phyloP scores from a whole-genome alignment of 1,140 invertebrate species.

The Philotrypesis tridentata region DNA sequence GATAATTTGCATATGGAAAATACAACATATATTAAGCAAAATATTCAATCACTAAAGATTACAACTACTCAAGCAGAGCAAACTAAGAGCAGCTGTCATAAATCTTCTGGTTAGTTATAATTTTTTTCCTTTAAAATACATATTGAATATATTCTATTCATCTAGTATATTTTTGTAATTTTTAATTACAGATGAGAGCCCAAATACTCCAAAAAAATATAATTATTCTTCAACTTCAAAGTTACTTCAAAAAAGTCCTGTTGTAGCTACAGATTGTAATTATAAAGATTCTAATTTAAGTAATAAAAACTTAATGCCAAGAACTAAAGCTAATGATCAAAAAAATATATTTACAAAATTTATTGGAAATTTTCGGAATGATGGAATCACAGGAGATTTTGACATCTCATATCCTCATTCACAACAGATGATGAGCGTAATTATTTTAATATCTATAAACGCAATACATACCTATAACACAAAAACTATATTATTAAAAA shows the following conservation, averaged over 20 bases:
- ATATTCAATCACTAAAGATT: neutral
- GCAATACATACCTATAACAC: neutral
- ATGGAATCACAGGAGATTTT: slow-evolving; percentile 86
- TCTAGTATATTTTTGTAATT: neutral
- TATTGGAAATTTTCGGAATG: slow-evolving; percentile 82
- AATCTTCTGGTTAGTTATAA: neutral
- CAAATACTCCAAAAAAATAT: neutral
- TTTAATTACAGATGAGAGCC: neutral
- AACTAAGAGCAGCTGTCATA: neutral
- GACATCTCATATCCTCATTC: slow-evolving; percentile 83
- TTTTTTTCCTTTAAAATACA: neutral
- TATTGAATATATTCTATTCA: neutral
- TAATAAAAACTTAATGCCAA: too few relatives aligned
- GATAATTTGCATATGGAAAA: neutral
- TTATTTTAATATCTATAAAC: slow-evolving; percentile 34
- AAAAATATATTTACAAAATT: slow-evolving; percentile 72
- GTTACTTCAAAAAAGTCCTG: neutral
- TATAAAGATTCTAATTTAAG: too few relatives aligned
- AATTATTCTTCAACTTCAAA: neutral
- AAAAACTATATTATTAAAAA: neutral
- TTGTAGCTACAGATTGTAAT: too few relatives aligned
- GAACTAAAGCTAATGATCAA: slow-evolving; percentile 63
- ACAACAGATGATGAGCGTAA: slow-evolving; percentile 77
- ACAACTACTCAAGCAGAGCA: neutral
- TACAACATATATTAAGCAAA: neutral